These are phyloP conservation scores for Phoxinus phoxinus DNA, from an alignment of 2,113 vertebrate genomes.

Conservation along the genomic window DNA sequence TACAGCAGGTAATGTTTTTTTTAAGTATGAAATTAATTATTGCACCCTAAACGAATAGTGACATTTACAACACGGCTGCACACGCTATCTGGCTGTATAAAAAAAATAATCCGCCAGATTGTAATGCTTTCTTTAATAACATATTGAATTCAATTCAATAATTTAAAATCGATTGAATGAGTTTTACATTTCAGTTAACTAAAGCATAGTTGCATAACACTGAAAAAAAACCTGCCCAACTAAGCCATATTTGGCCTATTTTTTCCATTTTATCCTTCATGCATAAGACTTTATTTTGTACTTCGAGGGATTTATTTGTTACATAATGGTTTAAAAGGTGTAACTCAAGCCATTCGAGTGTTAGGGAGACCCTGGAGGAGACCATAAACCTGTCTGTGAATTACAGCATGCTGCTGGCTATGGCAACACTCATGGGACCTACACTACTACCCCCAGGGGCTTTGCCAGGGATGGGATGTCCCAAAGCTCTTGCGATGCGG, in stretches of 20 bases:
- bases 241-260: background rate
- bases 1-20: background rate
- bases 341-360: background rate
- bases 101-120: constrained; percentile 29
- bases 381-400: constrained; percentile 34
- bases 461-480: constrained; percentile 15
- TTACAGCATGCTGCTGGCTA: constrained; percentile 22
- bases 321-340: constrained; percentile 21
- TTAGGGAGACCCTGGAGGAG: constrained; percentile 4
- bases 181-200: background rate
- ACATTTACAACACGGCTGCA: constrained; percentile 26
- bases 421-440: constrained; percentile 21
- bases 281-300: background rate
- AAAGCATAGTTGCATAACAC: background rate
- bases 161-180: background rate
- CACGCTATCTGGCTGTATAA: constrained; percentile 37
- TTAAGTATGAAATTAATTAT: background rate
- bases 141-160: background rate
- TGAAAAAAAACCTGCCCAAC: background rate
- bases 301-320: constrained; percentile 46
- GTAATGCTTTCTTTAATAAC: constrained; percentile 18
- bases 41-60: constrained; percentile 8
- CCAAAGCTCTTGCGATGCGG: background rate
- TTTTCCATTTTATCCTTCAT: background rate
- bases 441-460: constrained; percentile 1